phyloP scores from a whole-genome alignment of 2,113 vertebrate genomes.

The Stegastes partitus region DNA sequence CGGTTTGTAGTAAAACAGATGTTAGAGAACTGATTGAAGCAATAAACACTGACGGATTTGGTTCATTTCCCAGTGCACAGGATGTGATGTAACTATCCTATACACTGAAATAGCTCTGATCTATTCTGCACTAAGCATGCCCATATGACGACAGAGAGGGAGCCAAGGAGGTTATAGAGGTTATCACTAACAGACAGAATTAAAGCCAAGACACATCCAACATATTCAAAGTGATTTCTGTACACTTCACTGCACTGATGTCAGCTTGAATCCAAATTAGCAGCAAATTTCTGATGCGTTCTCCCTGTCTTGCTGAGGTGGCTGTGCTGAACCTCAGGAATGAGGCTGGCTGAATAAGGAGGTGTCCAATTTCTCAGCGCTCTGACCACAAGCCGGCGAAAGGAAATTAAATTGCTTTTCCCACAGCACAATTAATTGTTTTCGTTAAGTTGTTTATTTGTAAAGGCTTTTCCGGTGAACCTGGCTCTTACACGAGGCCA shows the following conservation, averaged over 20 bases:
- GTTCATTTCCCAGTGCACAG: slow-evolving; percentile 22
- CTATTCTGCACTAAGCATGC: background rate
- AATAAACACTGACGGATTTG: background rate
- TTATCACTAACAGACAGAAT: background rate
- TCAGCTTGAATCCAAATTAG: background rate
- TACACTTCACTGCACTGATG: background rate
- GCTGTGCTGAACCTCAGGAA: slow-evolving; percentile 12
- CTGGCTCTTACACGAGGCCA: slow-evolving; percentile 26
- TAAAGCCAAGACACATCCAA: background rate
- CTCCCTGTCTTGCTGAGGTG: background rate
- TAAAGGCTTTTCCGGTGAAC: slow-evolving; percentile 70
- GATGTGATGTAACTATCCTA: slow-evolving; percentile 39
- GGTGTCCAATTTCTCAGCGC: slow-evolving; percentile 66
- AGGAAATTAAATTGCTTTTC: slow-evolving; percentile 83
- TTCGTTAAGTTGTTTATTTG: slow-evolving; percentile 80
- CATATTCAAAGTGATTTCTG: background rate
- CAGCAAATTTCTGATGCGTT: background rate
- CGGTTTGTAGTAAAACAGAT: background rate
- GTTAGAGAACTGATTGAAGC: background rate
- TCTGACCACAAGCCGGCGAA: slow-evolving; percentile 34
- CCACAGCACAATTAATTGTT: slow-evolving; percentile 82
- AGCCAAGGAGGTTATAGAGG: background rate
- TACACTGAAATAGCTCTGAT: background rate
- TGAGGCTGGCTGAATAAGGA: slow-evolving; percentile 23
- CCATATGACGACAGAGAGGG: background rate